Evolutionary conservation across 2,888 invertebrate genomes (phyloP), one percentile per base, ranked within the genome.

Genomic region (Homarus gammarus): DNA sequence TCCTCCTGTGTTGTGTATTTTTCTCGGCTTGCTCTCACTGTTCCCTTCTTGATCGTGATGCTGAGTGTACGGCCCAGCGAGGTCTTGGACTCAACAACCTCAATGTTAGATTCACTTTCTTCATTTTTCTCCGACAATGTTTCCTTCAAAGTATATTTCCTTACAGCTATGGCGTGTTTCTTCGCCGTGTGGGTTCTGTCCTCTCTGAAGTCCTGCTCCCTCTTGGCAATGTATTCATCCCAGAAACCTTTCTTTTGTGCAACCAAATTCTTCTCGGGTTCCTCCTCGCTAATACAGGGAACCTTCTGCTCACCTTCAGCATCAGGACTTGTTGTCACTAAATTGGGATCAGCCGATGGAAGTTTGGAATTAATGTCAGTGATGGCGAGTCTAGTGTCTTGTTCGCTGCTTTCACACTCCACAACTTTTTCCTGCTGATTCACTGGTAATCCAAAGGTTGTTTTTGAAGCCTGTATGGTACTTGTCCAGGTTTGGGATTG

Each of bases 161-260:
- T 77, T 31, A n/a, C 85, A 44, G 64, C 27, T 31, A 38, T 22
- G 12, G 33, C 18, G 6, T 51, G 79, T 15, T 68, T 88, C 38
- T 82, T 51, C 5, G 38, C 36, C 22, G 22, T 40, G 15, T 18
- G 8, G 8, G 75, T 15, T 27, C 27, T 68, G n/a, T 38, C 31
- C 5, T 49, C 68, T 27, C 1, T 33, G 10, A 68, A 6, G 2
- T 81, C 87, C 12, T 77, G n/a, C 38, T 83, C 70, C 38, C 38
- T 75, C 51, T 70, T 83, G 40, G 78, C 75, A 22, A 88, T 73
- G n/a, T 77, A 51, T 33, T 75, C 83, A 68, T 88, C 88, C 88
- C 88, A 88, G 77, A 83, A 88, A 12, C 77, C 51, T 83, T 88
- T 88, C 88, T 88, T 88, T 77, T 88, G 77, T 61, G 88, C 77